Conservation (phyloP, 1,140 invertebrate genomes). For the Drosophila willistoni region DNA sequence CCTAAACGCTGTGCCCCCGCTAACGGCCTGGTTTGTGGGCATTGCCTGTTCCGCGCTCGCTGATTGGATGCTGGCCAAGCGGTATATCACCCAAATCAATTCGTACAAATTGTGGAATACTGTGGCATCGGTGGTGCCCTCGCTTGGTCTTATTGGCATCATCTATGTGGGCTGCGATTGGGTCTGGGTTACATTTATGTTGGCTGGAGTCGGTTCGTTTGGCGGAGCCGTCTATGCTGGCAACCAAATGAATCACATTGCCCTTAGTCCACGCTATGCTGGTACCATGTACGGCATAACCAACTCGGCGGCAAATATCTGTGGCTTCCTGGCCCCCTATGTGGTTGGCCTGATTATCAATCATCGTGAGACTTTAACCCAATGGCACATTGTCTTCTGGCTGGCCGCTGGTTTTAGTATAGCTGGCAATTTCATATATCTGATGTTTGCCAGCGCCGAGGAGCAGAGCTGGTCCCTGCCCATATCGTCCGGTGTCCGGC, state of each 20-base stretch:
- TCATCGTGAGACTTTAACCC: conserved; percentile 90
- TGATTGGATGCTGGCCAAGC: conserved; percentile 87
- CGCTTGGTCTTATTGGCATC: conserved; percentile 89
- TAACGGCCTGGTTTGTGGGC: conserved; percentile 88
- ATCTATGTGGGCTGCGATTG: conserved; percentile 91
- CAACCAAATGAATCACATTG: conserved; percentile 94
- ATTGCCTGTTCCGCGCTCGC: conserved; percentile 88
- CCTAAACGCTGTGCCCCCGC: conserved; percentile 91
- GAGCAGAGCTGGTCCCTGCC: conserved; percentile 89
- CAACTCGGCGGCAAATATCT: conserved; percentile 93
- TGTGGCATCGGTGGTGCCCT: conserved; percentile 89
- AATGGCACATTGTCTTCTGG: conserved; percentile 95
- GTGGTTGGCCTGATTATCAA: conserved; percentile 89
- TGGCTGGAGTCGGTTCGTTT: conserved; percentile 89
- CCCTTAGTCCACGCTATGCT: conserved; percentile 92
- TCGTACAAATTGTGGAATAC: conserved; percentile 92
- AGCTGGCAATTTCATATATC: conserved; percentile 90
- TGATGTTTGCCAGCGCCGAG: conserved; percentile 92
- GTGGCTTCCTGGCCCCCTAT: conserved; percentile 93
- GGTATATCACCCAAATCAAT: conserved; percentile 86
- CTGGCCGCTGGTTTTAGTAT: conserved; percentile 92
- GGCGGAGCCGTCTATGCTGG: conserved; percentile 90
- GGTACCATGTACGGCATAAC: conserved; percentile 95
- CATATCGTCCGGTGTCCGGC: background rate
- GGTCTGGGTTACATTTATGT: conserved; percentile 87